Base-by-base conservation (phyloP, 2,113 vertebrate genomes). In the Elanoides forficatus region DNA sequence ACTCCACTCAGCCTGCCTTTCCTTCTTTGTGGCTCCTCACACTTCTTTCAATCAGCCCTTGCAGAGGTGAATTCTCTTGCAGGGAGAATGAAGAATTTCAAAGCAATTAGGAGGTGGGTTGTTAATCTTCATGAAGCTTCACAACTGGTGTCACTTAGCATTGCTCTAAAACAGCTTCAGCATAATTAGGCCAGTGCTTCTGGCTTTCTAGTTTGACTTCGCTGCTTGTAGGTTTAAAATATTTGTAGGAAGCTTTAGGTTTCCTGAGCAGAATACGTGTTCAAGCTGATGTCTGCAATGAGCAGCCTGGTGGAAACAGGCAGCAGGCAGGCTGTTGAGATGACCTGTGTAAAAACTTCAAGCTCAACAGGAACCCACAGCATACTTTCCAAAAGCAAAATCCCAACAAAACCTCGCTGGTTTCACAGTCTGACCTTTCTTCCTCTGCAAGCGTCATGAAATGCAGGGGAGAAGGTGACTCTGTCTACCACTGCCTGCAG, bases 351-450 rank as follows among this genome's bases (percentile, higher is more conserved):
- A 72, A 93, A 91, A 87, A 42, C 45, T 53, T 72, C 15, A 73
- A 86, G 40, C 29, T 26, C 1, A 4, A 15, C 25, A 89, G 59
- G 96, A 95, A 72, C 56, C 62, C 86, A 70, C 45, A 59, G 15
- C 47, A 86, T 91, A 81, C 13, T 95, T 96, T 94, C 65, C 36
- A n/a, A 65, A 91, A 81, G 65, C 42, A 94, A 94, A 95, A 72
- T 47, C 34, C 68, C 48, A 82, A 18, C 27, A 74, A 90, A 88
- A 75, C 45, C 56, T 74, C 4, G 0, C 21, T 67, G 65, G 27
- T 36, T 59, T 83, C 26, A 15, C 3, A 29, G 32, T 52, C 60
- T 88, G 82, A 60, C 63, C 47, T 86, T 90, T 92, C 30, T 81
- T 86, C 32, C 59, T 45, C 52, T 74, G 38, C 12, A 74, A 67